Evolutionary conservation across 2,113 vertebrate species (phyloP).

Genomic region (Tachycineta bicolor): DNA sequence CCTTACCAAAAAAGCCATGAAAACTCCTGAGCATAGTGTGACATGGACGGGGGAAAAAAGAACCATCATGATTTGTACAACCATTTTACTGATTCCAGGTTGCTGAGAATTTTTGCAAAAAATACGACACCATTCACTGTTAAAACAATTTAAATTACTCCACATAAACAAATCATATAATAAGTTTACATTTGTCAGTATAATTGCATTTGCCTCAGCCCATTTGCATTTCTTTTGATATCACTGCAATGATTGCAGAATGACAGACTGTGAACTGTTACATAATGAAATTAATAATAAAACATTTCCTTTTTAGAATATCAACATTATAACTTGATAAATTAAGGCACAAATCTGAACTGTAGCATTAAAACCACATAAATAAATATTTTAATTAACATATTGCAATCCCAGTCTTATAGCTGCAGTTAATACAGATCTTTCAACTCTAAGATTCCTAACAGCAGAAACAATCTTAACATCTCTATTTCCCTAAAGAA

Average conservation of each 20-base stretch:
- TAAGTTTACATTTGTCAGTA: neutral
- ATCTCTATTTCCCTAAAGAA: neutral
- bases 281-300: neutral
- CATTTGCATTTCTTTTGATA: neutral
- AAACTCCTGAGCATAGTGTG: neutral
- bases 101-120: neutral
- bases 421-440: neutral
- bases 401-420: neutral
- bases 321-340: neutral
- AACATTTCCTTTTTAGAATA: neutral
- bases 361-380: neutral
- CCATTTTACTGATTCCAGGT: neutral
- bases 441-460: neutral
- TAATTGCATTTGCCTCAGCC: neutral
- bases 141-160: neutral
- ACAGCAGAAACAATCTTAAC: neutral
- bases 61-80: neutral
- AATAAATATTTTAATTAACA: neutral
- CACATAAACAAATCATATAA: neutral
- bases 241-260: neutral
- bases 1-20: neutral
- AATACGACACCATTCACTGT: neutral
- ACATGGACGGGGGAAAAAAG: neutral
- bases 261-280: neutral
- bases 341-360: slow-evolving; percentile 4